Evolutionary conservation across 2,888 invertebrate species (phyloP), one percentile per base, ranked within the genome.

Genomic region (Erebia epiphron): DNA sequence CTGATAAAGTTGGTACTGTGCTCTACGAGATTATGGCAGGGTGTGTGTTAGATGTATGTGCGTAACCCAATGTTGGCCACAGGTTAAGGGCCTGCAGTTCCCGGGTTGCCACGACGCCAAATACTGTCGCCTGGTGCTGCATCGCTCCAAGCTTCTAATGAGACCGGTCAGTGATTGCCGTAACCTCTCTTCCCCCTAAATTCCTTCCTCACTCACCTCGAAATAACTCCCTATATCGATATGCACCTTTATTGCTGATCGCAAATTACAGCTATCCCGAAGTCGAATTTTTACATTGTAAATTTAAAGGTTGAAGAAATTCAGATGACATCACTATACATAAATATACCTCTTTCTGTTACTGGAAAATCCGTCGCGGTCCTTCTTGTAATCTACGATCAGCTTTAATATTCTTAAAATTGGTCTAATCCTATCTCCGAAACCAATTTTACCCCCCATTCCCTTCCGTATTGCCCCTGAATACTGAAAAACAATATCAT

Each of bases 61-160:
- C 57, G 75, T 76, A 76, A 76, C 76, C 64, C 69, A 85, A 85
- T 86, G 86, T 90, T 94, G 93, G 91, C 91, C 91, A 92, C 96
- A 98, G 98, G 97, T 98, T 95, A 98, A 98, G 95, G 98, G 98
- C 94, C 95, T 98, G 94, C 97, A 97, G 96, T 98, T 98, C 94
- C 98, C 98, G 92, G 98, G 98, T 94, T 97, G 97, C 95, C 97
- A 98, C 94, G 98, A 98, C 95, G 96, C 97, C 91, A 96, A 96
- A 94, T 98, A 98, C 96, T 98, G 98, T 95, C 97, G 98, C 92
- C 97, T 98, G 95, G 97, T 99, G 93, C 95, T 98, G 94, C 98
- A 98, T 94, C 97, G 98, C 94, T 99, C 98, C 94, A 97, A 98
- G 94, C 97, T 98, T 95, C 97, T 98, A 94, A 96, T 99, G 94